A percentile compares a stretch with the other conserved stretches of the same genome.
These are phyloP conservation scores for Parotocinclus haroldoi DNA, from an alignment of 2,797 vertebrate genomes.

Conservation along the genomic window DNA sequence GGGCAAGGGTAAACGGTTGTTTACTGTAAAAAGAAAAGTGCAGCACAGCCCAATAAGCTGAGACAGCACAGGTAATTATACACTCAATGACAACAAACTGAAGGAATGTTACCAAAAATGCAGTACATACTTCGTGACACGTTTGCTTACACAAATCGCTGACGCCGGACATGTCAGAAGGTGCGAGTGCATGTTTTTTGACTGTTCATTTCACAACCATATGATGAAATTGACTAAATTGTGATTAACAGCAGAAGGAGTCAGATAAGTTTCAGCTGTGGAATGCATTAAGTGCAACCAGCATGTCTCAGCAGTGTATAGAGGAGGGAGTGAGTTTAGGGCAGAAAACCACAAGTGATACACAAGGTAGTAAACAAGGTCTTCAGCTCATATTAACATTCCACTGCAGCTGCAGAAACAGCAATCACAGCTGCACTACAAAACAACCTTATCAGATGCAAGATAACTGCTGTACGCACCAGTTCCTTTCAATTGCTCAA, in stretches of 20 bases:
- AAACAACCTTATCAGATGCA: neutral
- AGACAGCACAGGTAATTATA: neutral
- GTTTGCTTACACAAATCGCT: no score
- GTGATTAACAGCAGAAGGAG: neutral
- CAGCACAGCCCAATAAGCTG: no score
- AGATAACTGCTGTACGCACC: neutral
- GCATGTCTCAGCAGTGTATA: constrained; percentile 36
- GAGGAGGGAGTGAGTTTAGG: constrained; percentile 15
- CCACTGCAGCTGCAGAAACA: constrained; percentile 14
- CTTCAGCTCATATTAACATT: constrained; percentile 23
- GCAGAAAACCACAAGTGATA: constrained; percentile 16
- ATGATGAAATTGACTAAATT: neutral
- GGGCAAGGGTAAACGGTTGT: no score
- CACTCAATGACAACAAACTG: constrained; percentile 52
- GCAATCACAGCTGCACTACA: constrained; percentile 18
- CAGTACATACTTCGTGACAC: no score
- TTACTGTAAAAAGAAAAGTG: no score
- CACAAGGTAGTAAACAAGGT: constrained; percentile 35
- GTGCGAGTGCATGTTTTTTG: no score
- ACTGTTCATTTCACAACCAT: neutral
- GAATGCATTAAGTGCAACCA: constrained; percentile 14
- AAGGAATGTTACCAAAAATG: constrained; percentile 69
- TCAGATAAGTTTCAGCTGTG: constrained; percentile 35
- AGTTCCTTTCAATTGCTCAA: neutral
- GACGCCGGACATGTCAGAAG: no score